Conservation (phyloP, 2,113 vertebrate genomes). For the Circaetus gallicus region DNA sequence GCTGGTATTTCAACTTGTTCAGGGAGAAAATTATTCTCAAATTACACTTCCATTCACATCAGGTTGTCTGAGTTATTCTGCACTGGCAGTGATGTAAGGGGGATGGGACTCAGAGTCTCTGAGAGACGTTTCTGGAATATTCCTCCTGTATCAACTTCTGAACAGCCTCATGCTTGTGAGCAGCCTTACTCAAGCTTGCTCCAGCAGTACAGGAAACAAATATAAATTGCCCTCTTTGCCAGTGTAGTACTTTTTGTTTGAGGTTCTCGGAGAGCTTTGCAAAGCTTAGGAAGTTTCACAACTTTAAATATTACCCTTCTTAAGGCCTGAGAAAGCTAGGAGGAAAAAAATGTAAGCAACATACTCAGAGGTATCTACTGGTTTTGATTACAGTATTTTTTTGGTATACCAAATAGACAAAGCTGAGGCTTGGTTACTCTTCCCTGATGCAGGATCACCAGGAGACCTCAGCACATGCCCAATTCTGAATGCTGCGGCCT, state of each 20-base stretch:
- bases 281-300: neutral
- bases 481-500: rapidly evolving
- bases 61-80: neutral
- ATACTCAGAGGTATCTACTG: neutral
- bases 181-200: neutral
- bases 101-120: neutral
- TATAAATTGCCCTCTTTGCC: neutral
- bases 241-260: neutral
- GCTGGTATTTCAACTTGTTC: neutral
- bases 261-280: neutral
- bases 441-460: neutral
- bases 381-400: neutral
- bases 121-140: neutral
- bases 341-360: neutral
- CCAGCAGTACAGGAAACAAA: neutral
- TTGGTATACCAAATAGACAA: neutral
- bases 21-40: neutral
- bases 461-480: neutral
- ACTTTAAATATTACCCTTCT: neutral
- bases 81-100: neutral
- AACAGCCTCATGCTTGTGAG: neutral
- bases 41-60: neutral
- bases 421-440: neutral
- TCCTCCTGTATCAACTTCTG: neutral
- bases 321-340: neutral